Evolutionary conservation across 2,888 invertebrate genomes (phyloP).

Genomic region (Pachycephus smyrnensis): DNA sequence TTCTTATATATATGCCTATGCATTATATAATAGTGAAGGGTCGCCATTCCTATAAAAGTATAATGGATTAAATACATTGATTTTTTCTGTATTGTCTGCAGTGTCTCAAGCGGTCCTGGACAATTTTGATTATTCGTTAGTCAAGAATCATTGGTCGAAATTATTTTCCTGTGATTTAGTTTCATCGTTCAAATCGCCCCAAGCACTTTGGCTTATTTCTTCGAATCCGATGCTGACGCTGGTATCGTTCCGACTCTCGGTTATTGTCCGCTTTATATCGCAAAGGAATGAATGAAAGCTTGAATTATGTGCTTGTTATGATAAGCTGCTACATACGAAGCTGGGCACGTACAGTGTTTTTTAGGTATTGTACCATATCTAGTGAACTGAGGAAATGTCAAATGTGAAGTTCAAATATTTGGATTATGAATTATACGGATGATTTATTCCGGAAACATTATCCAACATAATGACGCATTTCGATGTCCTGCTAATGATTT

Average conservation of each 20-base stretch:
- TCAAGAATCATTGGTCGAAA: background rate
- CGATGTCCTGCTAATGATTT: background rate
- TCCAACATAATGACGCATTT: background rate
- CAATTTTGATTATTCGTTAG: background rate
- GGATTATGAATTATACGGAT: background rate
- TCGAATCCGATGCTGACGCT: background rate
- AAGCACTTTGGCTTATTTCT: background rate
- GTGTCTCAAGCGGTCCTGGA: background rate
- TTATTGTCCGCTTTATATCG: background rate
- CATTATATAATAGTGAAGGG: too few species aligned
- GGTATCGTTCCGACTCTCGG: background rate
- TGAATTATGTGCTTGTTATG: constrained; percentile 4
- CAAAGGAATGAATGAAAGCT: constrained; percentile 11
- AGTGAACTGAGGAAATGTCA: background rate
- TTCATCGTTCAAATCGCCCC: background rate
- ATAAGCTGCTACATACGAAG: constrained; percentile 4
- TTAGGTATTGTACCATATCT: background rate
- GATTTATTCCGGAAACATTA: background rate
- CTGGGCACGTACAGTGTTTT: background rate
- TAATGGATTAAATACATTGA: too few species aligned
- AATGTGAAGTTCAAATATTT: background rate
- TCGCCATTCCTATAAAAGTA: too few species aligned
- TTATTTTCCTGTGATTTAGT: background rate
- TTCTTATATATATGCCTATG: background rate
- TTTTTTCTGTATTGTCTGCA: too few species aligned